Conservation (phyloP, 2,113 vertebrate genomes). For the Prietella phreatophila region DNA sequence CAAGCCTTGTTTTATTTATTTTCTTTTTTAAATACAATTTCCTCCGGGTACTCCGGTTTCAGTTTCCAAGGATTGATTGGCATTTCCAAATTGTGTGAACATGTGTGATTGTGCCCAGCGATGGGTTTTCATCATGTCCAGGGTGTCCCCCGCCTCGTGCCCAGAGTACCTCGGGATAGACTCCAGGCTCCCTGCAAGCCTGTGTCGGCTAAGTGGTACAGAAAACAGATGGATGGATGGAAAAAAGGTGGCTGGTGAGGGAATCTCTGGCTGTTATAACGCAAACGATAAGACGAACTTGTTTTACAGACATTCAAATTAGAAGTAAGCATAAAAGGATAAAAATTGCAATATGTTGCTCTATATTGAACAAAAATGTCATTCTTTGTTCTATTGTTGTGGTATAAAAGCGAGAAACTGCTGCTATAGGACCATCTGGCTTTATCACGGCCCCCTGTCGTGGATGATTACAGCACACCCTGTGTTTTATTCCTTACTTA, state of each 20-base stretch:
- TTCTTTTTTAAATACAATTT: no score
- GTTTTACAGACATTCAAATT: background rate
- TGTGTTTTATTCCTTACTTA: background rate
- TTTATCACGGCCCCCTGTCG: background rate
- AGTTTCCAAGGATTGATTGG: no score
- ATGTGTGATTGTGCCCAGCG: no score
- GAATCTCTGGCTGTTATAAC: background rate
- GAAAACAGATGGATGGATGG: no score
- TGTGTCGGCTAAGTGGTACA: no score
- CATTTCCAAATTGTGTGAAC: no score
- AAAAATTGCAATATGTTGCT: background rate
- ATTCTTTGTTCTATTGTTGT: background rate
- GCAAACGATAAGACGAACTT: background rate
- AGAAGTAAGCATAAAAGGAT: background rate
- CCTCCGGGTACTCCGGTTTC: no score
- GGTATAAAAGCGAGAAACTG: background rate
- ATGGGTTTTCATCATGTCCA: no score
- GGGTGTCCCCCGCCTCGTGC: no score
- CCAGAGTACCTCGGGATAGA: no score
- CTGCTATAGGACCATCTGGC: background rate
- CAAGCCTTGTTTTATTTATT: background rate
- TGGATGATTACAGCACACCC: background rate
- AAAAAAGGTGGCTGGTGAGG: background rate
- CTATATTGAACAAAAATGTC: background rate
- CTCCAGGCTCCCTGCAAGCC: no score